Base-by-base conservation (phyloP, 2,888 invertebrate species). In the Arge pagana region DNA sequence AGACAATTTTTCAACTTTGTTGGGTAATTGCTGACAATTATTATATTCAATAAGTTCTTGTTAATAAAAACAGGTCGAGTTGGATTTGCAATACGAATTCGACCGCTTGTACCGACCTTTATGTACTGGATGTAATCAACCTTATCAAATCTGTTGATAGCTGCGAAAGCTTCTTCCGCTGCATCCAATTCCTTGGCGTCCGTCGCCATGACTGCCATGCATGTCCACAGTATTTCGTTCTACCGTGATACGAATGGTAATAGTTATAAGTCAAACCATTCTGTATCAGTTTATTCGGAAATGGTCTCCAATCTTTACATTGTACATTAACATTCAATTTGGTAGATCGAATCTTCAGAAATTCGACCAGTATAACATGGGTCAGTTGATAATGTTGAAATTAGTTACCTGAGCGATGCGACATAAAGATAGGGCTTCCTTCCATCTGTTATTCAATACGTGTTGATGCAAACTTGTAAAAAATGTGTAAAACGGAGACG, bases 121-220 rank as follows among this genome's bases (percentile, higher is more conserved):
- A 93, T 84, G 67, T 90, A 83, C 66, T 90, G 90, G 61, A 93
- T 85, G 66, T 90, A 93, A 65, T 86, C 85, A 1, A 94, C 93
- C 84, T 93, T 93, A 66, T 93, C 89, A 52, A 84, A 87, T 77
- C 92, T 87, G 63, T 88, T 83, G n/a, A 95, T 88, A 7, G 91
- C 90, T 6, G 96, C 91, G 74, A 94, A 99, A 0, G 96, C 94
- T 70, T 96, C 92, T 79, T 98, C 97, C 11, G 97, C 96, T 4
- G 94, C 88, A 53, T 88, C 85, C 48, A 96, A 77, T 65, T 96
- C 90, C 71, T 89, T 89, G 55, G 88, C 86, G 60, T 92, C 88
- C 52, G 92, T 90, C 1, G 98, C 89, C 73, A 96, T 82, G 0
- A 94, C 93, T 0, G 97, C 98, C 61, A 98, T 80, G 60, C 93